Base-by-base conservation (phyloP, 2,797 vertebrate species). In the Echiichthys vipera region DNA sequence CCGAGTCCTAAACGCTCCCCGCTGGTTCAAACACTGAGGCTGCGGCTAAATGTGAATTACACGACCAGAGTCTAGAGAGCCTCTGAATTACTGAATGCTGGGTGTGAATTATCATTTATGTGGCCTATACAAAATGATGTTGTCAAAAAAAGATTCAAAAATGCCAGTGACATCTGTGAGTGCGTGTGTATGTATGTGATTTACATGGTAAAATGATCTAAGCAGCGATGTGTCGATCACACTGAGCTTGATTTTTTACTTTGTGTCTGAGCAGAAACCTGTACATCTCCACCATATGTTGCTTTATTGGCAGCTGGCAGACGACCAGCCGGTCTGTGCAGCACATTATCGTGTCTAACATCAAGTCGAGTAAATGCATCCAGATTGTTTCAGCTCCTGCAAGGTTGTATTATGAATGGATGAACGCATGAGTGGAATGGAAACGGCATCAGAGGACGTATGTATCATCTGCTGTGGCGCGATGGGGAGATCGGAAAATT, bases 361-460 rank as follows among this genome's bases (percentile, higher is more conserved):
- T 65, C n/a, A n/a, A n/a, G n/a, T 86, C 80, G 51, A 81, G 9
- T 67, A 57, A 84, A 84, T 54, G 71, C 70, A 64, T 67, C 64
- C 84, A 83, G 86, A 89, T 78, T 85, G 86, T 85, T 83, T 78
- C 46, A 34, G 65, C 71, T 81, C 72, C 64, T 80, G 67, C 37
- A 13, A 84, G 65, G 56, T 72, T 78, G 42, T 51, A 65, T 84
- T 62, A 62, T 27, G 58, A 83, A 72, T 24, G 69, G 49, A 71
- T 79, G 75, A 78, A 71, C 47, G 73, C 49, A 59, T 47, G 39
- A 76, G 39, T 20, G 27, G 61, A 63, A 70, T 59, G 36, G 66
- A 78, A 81, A 65, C 13, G n/a, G 37, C 58, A 62, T 81, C 22
- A 45, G 29, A 67, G 63, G 32, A 57, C 45, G 24, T n/a, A 39